Percentiles rank a stretch among this genome's conserved stretches.
Conservation (phyloP, 2,888 invertebrate species). For the Halictus quadricinctus region DNA sequence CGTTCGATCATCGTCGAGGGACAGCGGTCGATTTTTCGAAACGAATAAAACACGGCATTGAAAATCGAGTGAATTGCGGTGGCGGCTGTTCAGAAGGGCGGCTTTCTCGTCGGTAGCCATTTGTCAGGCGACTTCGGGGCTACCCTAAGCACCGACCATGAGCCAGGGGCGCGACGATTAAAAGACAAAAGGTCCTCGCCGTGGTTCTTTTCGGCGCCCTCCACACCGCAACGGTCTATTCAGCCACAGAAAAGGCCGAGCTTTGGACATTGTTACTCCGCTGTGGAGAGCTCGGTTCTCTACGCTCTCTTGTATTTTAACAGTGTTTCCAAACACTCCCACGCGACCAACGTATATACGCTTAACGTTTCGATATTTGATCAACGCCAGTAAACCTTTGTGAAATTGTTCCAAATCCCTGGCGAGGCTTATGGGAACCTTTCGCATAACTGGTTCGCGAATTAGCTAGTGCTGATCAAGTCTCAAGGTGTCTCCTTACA, state of each 20-base stretch:
- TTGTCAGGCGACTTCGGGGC: conserved; percentile 51
- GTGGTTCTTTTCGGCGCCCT: conserved; percentile 62
- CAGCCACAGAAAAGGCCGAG: conserved; percentile 64
- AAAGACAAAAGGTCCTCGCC: conserved; percentile 73
- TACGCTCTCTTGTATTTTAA: conserved; percentile 71
- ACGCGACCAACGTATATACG: conserved; percentile 63
- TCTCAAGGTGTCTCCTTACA: no score
- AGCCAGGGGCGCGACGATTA: conserved; percentile 64
- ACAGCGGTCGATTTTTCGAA: conserved; percentile 47
- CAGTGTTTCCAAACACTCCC: conserved; percentile 76
- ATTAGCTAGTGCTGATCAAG: no score
- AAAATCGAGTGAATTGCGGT: conserved; percentile 39
- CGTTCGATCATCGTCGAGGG: conserved; percentile 25
- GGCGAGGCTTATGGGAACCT: no score
- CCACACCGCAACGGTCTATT: conserved; percentile 43
- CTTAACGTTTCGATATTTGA: conserved; percentile 75
- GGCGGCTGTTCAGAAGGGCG: conserved; percentile 16
- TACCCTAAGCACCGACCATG: conserved; percentile 53
- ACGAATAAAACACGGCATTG: conserved; percentile 47
- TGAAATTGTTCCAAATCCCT: neutral
- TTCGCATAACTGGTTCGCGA: no score
- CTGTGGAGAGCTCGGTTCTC: conserved; percentile 59
- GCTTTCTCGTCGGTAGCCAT: conserved; percentile 48
- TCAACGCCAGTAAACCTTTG: conserved; percentile 57
- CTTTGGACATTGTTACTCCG: conserved; percentile 63